A percentile compares a stretch with the other conserved stretches of the same genome.
These are phyloP conservation scores for Diabrotica undecimpunctata DNA, from an alignment of 1,140 invertebrate genomes.

Conservation along the genomic window DNA sequence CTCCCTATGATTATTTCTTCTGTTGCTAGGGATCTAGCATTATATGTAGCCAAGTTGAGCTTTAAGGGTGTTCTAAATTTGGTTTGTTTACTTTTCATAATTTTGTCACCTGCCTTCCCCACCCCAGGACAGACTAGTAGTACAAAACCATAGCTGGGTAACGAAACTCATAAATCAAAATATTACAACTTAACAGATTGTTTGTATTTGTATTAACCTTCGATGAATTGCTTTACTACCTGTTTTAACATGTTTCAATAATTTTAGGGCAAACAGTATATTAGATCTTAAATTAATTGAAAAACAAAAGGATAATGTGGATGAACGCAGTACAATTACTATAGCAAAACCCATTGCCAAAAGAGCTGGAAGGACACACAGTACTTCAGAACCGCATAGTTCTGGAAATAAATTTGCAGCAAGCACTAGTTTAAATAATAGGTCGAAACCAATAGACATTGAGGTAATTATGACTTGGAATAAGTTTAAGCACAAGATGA, in stretches of 20 bases:
- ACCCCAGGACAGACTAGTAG: too few relatives aligned
- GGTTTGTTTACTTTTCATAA: too few relatives aligned
- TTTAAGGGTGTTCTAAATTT: too few relatives aligned
- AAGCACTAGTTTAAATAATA: slow-evolving; percentile 42
- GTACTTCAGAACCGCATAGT: slow-evolving; percentile 50
- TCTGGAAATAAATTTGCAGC: slow-evolving; percentile 26
- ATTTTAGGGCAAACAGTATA: slow-evolving; percentile 59
- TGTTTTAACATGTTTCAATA: neutral
- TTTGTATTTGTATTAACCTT: too few relatives aligned
- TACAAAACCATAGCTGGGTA: too few relatives aligned
- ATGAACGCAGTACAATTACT: slow-evolving; percentile 49
- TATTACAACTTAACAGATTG: too few relatives aligned
- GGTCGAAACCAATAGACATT: slow-evolving; percentile 43
- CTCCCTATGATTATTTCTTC: too few relatives aligned
- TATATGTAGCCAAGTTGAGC: too few relatives aligned
- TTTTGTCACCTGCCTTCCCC: too few relatives aligned
- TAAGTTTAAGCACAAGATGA: slow-evolving; percentile 23
- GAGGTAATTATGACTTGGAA: slow-evolving; percentile 22
- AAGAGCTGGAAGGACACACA: slow-evolving; percentile 48
- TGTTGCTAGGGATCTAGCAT: too few relatives aligned
- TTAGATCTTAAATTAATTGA: slow-evolving; percentile 59
- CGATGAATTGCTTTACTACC: too few relatives aligned
- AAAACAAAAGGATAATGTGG: slow-evolving; percentile 45
- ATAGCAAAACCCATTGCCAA: slow-evolving; percentile 57
- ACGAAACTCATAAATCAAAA: too few relatives aligned